Conservation (phyloP, 2,113 vertebrate genomes). For the Silurus glanis region DNA sequence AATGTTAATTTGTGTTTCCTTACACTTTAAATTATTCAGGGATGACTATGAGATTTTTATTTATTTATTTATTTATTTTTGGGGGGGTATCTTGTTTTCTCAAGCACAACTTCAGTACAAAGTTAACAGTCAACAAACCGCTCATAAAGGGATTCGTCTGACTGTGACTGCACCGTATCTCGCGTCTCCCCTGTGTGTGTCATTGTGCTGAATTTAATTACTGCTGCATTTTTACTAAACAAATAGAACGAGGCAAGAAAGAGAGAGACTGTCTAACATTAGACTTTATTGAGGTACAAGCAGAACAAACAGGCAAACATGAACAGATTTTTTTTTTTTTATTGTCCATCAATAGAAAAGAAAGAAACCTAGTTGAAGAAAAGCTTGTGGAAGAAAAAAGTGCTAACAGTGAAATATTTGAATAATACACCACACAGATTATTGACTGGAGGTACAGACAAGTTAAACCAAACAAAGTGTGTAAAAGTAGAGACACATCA, state of each 20-base stretch:
- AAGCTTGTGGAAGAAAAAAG: not conserved
- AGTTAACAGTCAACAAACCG: constrained; percentile 23
- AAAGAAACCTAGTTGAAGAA: constrained; percentile 5
- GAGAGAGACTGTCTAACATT: not conserved
- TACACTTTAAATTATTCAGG: constrained; percentile 33
- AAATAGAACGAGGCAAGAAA: not conserved
- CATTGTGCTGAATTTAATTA: constrained; percentile 13
- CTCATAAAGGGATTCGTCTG: not conserved
- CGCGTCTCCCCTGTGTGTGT: not conserved
- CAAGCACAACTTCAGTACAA: constrained; percentile 12
- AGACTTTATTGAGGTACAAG: not conserved
- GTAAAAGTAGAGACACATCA: too few relatives aligned
- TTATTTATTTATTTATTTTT: too few relatives aligned
- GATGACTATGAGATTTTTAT: constrained; percentile 34
- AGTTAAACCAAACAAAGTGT: not conserved
- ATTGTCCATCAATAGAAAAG: not conserved
- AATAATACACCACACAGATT: constrained; percentile 35
- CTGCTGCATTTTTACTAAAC: not conserved
- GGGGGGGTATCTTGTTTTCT: not conserved
- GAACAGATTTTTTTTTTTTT: too few relatives aligned
- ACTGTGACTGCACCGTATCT: not conserved
- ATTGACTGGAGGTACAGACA: constrained; percentile 30
- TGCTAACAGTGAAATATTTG: not conserved
- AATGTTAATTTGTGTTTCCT: constrained; percentile 47
- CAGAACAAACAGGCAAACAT: not conserved